phyloP scores from a whole-genome alignment of 2,888 invertebrate genomes.

The Aspidiotus rigidus region DNA sequence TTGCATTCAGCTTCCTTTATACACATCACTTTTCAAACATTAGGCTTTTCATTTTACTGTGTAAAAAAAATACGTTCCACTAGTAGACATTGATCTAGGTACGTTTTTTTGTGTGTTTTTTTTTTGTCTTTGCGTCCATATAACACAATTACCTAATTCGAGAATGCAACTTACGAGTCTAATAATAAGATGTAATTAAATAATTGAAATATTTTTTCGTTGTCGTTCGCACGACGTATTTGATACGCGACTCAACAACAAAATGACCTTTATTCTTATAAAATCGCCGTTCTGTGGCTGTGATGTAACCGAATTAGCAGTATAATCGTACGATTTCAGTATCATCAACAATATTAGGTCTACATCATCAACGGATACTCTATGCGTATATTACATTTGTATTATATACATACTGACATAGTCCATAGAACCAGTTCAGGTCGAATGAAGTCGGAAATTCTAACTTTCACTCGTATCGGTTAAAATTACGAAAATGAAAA shows the following conservation, averaged over 20 bases:
- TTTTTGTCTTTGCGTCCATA: not conserved
- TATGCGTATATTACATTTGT: too few relatives aligned
- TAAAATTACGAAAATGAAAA: slow-evolving; percentile 9
- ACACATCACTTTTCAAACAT: too few relatives aligned
- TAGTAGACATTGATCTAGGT: too few relatives aligned
- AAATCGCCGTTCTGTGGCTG: slow-evolving; percentile 16
- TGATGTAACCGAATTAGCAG: slow-evolving; percentile 23
- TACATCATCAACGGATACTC: too few relatives aligned
- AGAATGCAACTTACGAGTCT: not conserved
- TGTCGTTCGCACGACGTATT: not conserved
- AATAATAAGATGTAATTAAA: slow-evolving; percentile 1
- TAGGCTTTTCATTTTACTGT: too few relatives aligned
- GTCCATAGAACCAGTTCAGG: slow-evolving; percentile 19
- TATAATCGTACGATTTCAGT: not conserved
- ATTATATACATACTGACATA: too few relatives aligned
- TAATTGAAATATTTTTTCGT: slow-evolving; percentile 2
- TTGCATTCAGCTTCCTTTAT: too few relatives aligned
- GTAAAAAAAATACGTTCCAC: too few relatives aligned
- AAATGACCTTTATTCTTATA: slow-evolving; percentile 30
- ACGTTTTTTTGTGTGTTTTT: too few relatives aligned
- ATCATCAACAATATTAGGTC: too few relatives aligned
- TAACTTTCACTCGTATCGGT: slow-evolving; percentile 11
- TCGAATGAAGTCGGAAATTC: slow-evolving; percentile 24
- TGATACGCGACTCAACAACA: slow-evolving; percentile 18
- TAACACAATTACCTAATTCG: slow-evolving; percentile 3